Base-by-base conservation (phyloP, 2,888 invertebrate genomes). In the Glaucopsyche alexis region DNA sequence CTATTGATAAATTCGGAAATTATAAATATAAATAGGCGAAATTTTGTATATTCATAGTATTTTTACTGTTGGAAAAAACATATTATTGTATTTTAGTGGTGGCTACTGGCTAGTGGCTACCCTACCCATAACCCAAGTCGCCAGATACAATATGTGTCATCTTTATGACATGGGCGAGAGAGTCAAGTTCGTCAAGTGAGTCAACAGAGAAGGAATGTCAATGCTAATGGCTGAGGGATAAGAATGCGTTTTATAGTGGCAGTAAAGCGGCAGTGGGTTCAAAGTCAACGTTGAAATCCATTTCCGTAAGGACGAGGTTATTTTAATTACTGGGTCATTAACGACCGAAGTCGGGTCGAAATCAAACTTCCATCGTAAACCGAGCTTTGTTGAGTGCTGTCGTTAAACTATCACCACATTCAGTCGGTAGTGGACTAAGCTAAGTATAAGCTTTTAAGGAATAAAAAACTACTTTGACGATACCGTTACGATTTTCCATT, bases 171-270 rank as follows among this genome's bases (percentile, higher is more conserved):
- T 9, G 13, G 60, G 29, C 13, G 60, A 9, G 47, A 47, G 8
- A 60, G 60, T 60, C 29, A 60, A 60, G 60, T 60, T 60, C 29
- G 29, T 60, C 66, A 5, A 40, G 42, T 60, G 19, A 29, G 29
- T n/a, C 29, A 16, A 67, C 16, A 67, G 42, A 8, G n/a, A 16
- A 67, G 45, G 69, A 50, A 72, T 72, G 50, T 66, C 50, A 72
- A 72, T 72, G 50, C n/a, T 72, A 16, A 66, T 72, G 42, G 72
- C 42, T 66, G 42, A 72, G 38, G 50, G 47, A 4, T n/a, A 50
- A 16, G 40, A 66, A 65, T 50, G 66, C 72, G n/a, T 49, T 72
- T 72, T 50, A 50, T 66, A 66, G 65, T 40, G 40, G n/a, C 66
- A 16, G 50, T 69, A 19, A 69, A 47, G 47, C 19, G 47, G 9